Conservation (phyloP, 2,888 invertebrate species). For the Caenorhabditis drosophilae region DNA sequence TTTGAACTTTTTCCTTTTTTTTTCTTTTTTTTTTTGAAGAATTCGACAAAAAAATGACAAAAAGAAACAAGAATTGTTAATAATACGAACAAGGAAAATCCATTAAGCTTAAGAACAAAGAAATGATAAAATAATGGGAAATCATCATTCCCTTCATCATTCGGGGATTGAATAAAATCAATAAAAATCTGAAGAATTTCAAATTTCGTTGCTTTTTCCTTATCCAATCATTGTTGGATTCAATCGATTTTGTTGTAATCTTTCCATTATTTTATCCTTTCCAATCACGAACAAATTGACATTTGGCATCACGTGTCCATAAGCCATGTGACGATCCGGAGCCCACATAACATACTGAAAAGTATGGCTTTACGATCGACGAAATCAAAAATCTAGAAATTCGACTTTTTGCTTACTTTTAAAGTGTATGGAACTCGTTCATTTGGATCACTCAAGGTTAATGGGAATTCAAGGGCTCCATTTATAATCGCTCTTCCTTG, state of each 20-base stretch:
- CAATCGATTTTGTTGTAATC: slow-evolving; percentile 47
- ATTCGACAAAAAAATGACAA: neutral
- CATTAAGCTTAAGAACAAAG: too few species aligned
- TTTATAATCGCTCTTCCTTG: slow-evolving; percentile 31
- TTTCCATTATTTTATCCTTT: slow-evolving; percentile 52
- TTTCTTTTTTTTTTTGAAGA: neutral
- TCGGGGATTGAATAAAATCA: too few species aligned
- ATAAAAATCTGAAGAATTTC: too few species aligned
- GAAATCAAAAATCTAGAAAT: neutral
- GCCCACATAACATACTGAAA: slow-evolving; percentile 25
- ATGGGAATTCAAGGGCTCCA: slow-evolving; percentile 31
- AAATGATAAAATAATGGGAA: too few species aligned
- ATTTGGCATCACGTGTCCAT: slow-evolving; percentile 54
- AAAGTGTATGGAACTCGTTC: slow-evolving; percentile 27
- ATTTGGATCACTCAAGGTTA: slow-evolving; percentile 32
- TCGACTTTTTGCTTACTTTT: slow-evolving; percentile 8
- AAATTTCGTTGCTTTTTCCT: too few species aligned
- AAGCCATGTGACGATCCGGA: slow-evolving; percentile 39
- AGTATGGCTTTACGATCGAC: neutral
- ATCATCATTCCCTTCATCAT: too few species aligned
- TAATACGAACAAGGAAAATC: too few species aligned
- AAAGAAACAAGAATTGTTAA: neutral
- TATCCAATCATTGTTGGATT: slow-evolving; percentile 58
- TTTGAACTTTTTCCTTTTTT: neutral
- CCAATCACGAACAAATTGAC: slow-evolving; percentile 48